These are phyloP conservation scores for Scaptomyza tumidula DNA, from an alignment of 2,888 invertebrate species.

Conservation along the genomic window DNA sequence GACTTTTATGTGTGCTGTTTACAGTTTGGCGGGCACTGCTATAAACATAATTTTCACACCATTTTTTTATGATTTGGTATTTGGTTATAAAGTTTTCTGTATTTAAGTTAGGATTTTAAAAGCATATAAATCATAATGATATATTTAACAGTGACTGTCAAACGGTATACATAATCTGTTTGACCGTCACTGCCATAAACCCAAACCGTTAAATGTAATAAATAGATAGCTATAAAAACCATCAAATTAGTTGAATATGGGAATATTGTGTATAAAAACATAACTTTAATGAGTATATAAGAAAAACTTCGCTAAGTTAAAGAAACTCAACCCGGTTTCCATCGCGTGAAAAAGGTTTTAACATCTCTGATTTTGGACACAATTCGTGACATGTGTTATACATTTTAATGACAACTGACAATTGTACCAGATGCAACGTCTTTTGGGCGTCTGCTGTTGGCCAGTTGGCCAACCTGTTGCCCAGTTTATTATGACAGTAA, in stretches of 20 bases:
- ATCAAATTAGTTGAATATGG: too few relatives aligned
- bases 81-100: too few relatives aligned
- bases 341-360: constrained; percentile 17
- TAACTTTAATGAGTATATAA: too few relatives aligned
- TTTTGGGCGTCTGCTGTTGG: constrained; percentile 44
- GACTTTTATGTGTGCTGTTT: constrained; percentile 23
- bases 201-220: too few relatives aligned
- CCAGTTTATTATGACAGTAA: constrained; percentile 72
- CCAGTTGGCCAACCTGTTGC: constrained; percentile 59
- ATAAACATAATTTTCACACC: constrained; percentile 11
- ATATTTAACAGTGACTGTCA: too few relatives aligned
- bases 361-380: constrained; percentile 44
- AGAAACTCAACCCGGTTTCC: not conserved
- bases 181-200: constrained; percentile 20
- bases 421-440: constrained; percentile 32
- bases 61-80: not conserved
- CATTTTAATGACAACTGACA: constrained; percentile 51
- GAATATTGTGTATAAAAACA: too few relatives aligned
- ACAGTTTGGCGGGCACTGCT: constrained; percentile 27
- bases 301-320: too few relatives aligned
- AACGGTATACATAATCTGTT: constrained; percentile 2
- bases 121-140: too few relatives aligned
- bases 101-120: too few relatives aligned
- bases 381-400: constrained; percentile 40
- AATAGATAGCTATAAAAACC: too few relatives aligned